Evolutionary conservation across 2,888 invertebrate genomes (phyloP), one percentile per base, ranked within the genome.

Genomic region (Orthonychiurus folsomi): DNA sequence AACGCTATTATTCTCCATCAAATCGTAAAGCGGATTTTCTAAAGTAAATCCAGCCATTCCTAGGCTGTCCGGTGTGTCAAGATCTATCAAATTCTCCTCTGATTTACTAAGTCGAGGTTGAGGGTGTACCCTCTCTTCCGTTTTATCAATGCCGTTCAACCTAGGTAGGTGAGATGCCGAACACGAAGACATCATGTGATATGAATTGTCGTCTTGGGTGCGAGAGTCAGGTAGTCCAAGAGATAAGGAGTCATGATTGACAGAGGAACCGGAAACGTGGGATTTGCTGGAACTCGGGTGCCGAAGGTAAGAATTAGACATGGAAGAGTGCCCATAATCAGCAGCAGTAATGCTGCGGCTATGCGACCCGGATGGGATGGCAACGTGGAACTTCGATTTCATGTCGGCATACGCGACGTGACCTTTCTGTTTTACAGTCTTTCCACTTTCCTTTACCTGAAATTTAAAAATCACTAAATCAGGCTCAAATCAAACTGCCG

Each of bases 321-420:
- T 21, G 23, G 15, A 26, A 5, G 5, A 9, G n/a, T n/a, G n/a
- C n/a, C n/a, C n/a, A n/a, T n/a, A n/a, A 3, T 56, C 56, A 3
- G 26, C 9, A 26, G 23, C 50, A 15, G 50, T 15, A 9, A n/a
- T 37, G 3, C 59, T 37, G 9, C 59, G 15, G 9, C 23, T 28
- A n/a, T 47, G 48, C 9, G 56, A n/a, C 12, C 23, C 28, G 12
- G 60, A 50, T 3, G 60, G 48, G 18, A 37, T 56, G 15, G 68
- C 54, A 12, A 67, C 78, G 68, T 77, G 76, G 26, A 81, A 75
- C 78, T 85, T 87, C 56, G 85, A 86, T 73, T 84, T 82, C 27
- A 89, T 79, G 63, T 86, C 88, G 77, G 87, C 87, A 74, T 87
- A 88, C 2, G 85, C 89, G 62, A 86, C 86, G 70, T 77, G 78